Conservation (phyloP, 2,797 vertebrate genomes). For the Scolopax bukidnonensis region DNA sequence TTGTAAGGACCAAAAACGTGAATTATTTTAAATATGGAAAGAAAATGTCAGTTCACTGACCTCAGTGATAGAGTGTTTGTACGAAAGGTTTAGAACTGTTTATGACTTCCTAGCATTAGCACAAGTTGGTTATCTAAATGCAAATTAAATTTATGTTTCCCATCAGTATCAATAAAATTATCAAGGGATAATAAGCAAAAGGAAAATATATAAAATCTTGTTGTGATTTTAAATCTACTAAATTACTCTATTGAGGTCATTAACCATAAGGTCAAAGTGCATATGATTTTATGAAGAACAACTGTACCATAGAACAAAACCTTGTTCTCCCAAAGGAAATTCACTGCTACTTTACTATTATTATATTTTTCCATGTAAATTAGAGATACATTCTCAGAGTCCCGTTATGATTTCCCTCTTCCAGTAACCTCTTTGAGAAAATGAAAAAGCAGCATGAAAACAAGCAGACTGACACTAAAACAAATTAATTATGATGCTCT, state of each 20-base stretch:
- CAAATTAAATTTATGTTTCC: slow-evolving; percentile 19
- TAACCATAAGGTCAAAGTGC: not conserved
- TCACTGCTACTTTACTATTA: not conserved
- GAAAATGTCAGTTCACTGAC: not conserved
- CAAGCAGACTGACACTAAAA: slow-evolving; percentile 24
- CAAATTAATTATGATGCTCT: slow-evolving; percentile 35
- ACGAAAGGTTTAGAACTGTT: not conserved
- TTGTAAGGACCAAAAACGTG: not conserved
- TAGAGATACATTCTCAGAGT: slow-evolving; percentile 1
- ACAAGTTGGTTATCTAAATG: not conserved
- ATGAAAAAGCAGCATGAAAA: slow-evolving; percentile 46
- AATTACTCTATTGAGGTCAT: not conserved
- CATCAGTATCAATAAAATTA: slow-evolving; percentile 2
- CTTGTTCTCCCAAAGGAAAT: slow-evolving; percentile 34
- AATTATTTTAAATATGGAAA: not conserved
- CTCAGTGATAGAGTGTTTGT: not conserved
- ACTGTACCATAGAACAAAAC: not conserved
- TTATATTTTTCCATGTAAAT: slow-evolving; percentile 29
- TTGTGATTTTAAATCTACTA: not conserved
- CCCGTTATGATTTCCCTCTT: slow-evolving; percentile 3
- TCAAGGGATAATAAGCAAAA: not conserved
- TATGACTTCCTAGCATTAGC: not conserved
- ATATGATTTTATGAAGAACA: not conserved
- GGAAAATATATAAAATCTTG: slow-evolving; percentile 2
- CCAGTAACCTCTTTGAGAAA: slow-evolving; percentile 20